Evolutionary conservation across 2,888 invertebrate species (phyloP).

Genomic region (Metopia argyrocephala): DNA sequence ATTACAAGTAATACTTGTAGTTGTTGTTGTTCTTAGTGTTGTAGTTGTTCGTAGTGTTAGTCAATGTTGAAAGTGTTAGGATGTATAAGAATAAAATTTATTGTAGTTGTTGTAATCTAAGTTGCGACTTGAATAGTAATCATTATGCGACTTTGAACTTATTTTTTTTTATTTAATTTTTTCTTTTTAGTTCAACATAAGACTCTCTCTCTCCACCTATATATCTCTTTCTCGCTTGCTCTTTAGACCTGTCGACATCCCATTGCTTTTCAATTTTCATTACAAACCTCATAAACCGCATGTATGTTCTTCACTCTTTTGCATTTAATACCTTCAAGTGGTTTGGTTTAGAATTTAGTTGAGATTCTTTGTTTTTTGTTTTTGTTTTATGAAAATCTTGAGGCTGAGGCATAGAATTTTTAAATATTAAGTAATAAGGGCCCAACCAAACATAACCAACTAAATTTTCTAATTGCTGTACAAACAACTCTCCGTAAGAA

Average conservation of each 20-base stretch:
- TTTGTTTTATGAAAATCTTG: constrained; percentile 32
- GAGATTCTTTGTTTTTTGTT: neutral
- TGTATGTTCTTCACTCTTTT: neutral
- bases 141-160: constrained; percentile 64
- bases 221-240: neutral
- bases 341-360: constrained; percentile 6
- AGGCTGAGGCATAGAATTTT: constrained; percentile 33
- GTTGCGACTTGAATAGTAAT: constrained; percentile 61
- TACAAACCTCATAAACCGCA: constrained; percentile 30
- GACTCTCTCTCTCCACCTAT: neutral
- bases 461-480: neutral
- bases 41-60: neutral
- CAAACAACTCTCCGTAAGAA: neutral
- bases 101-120: constrained; percentile 43
- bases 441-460: constrained; percentile 18
- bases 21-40: neutral
- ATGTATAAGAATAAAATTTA: no score
- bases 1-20: neutral
- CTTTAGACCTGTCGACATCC: neutral
- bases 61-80: no score
- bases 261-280: constrained; percentile 22
- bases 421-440: constrained; percentile 42
- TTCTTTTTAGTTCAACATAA: neutral
- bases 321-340: constrained; percentile 36
- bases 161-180: constrained; percentile 44